phyloP scores from a whole-genome alignment of 2,113 vertebrate genomes.

The Oxygymnocypris stewartii region DNA sequence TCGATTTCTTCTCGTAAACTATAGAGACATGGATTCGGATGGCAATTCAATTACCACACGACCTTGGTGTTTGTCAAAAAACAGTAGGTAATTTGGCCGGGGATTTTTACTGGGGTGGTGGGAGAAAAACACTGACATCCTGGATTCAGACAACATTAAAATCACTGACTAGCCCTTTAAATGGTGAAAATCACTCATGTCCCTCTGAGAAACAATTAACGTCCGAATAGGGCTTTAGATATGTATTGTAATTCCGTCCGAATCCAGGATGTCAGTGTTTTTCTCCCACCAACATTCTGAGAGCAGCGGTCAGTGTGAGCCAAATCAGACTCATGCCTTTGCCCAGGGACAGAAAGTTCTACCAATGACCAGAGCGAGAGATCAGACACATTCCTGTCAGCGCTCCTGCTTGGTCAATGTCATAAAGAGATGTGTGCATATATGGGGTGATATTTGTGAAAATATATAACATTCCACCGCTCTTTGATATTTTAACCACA shows the following conservation, averaged over 20 bases:
- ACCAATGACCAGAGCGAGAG: constrained; percentile 10
- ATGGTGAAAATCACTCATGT: no score
- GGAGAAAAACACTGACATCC: no score
- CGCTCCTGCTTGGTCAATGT: constrained; percentile 28
- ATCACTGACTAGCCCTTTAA: no score
- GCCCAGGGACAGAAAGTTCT: constrained; percentile 14
- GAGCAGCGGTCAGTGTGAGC: not conserved
- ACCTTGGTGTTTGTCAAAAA: no score
- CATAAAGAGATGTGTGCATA: constrained; percentile 43
- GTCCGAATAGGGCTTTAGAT: no score
- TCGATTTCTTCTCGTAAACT: no score
- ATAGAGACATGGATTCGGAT: no score
- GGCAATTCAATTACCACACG: no score
- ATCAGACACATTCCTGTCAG: constrained; percentile 51
- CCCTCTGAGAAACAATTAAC: no score
- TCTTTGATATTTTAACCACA: constrained; percentile 67
- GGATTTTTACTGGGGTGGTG: no score
- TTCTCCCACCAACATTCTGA: not conserved
- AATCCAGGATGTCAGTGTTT: not conserved
- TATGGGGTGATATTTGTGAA: constrained; percentile 64
- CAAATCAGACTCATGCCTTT: not conserved
- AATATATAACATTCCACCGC: constrained; percentile 68
- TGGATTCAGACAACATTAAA: no score
- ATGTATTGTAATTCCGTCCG: not conserved
- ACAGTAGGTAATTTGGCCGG: no score